Base-by-base conservation (phyloP, 2,113 vertebrate species). In the Eretmochelys imbricata region DNA sequence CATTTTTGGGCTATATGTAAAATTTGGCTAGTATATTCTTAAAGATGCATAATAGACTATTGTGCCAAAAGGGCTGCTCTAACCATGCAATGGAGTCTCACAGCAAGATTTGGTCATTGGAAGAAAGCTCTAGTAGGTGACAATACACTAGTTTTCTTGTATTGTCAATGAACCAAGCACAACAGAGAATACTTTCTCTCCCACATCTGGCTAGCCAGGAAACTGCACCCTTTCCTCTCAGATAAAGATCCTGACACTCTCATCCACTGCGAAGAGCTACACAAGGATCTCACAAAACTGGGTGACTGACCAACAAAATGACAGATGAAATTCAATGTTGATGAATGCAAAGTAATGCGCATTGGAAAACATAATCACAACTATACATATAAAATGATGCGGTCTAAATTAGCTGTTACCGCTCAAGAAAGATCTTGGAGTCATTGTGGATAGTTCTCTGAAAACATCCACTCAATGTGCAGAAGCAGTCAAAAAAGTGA, bases 61-160 rank as follows among this genome's bases (percentile, higher is more conserved):
- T 94, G 94, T 96, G 96, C 96, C 96, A 96, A 72, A 87, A 94
- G 93, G 19, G 84, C 91, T 94, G 90, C 87, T 89, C 78, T 96
- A 97, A 94, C 96, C 94, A 90, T 94, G 94, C 1, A 89, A 95
- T 53, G 93, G 96, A 92, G 96, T 97, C 96, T 91, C 90, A 92
- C 93, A 96, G 96, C 4, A 96, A 96, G 81, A 92, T 95, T 95
- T 96, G 96, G 93, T 95, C 94, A 95, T 88, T 95, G 95, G 93
- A 95, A 96, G 84, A 93, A 95, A 93, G 96, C 91, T 54, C 95
- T 95, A 96, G 90, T 89, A 94, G 95, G 92, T 87, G 92, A 96
- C 92, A 97, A 96, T 94, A 95, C 90, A 92, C 85, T 94, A 94
- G 90, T 96, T 96, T 90, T 93, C 95, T 69, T 94, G 85, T 79